These are phyloP conservation scores for Eupithecia exiguata DNA, from an alignment of 2,888 invertebrate species.

Conservation along the genomic window DNA sequence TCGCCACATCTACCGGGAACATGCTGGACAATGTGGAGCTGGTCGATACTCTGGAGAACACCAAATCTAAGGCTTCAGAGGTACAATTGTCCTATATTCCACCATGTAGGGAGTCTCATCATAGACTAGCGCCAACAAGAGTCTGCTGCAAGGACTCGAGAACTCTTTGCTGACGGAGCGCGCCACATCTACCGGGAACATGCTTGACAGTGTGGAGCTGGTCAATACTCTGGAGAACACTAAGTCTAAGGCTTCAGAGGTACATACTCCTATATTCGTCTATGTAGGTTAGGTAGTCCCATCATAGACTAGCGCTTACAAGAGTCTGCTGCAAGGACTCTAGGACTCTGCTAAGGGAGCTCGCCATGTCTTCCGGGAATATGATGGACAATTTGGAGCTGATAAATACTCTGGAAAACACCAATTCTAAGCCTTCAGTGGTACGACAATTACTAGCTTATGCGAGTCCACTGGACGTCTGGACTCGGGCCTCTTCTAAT, in stretches of 20 bases:
- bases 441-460: neutral
- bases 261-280: constrained; percentile 53
- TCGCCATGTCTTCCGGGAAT: too few relatives aligned
- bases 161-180: constrained; percentile 93
- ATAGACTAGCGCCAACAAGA: constrained; percentile 93
- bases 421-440: too few relatives aligned
- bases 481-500: too few relatives aligned
- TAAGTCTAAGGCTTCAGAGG: constrained; percentile 93
- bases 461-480: too few relatives aligned
- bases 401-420: too few relatives aligned
- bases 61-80: constrained; percentile 93
- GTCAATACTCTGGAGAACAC: constrained; percentile 94
- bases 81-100: constrained; percentile 66
- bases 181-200: constrained; percentile 94
- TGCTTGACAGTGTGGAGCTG: constrained; percentile 95
- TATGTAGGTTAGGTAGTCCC: too few relatives aligned
- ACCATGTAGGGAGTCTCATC: constrained; percentile 83
- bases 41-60: constrained; percentile 93
- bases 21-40: constrained; percentile 96
- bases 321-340: too few relatives aligned
- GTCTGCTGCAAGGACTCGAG: constrained; percentile 91
- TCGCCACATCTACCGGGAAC: constrained; percentile 94
- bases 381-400: too few relatives aligned
- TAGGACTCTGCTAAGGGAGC: too few relatives aligned
- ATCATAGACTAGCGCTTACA: too few relatives aligned